Percentiles rank a stretch among this genome's conserved stretches.
Evolutionary conservation across 2,888 invertebrate species (phyloP).

Genomic region (Seira sanloemensis): DNA sequence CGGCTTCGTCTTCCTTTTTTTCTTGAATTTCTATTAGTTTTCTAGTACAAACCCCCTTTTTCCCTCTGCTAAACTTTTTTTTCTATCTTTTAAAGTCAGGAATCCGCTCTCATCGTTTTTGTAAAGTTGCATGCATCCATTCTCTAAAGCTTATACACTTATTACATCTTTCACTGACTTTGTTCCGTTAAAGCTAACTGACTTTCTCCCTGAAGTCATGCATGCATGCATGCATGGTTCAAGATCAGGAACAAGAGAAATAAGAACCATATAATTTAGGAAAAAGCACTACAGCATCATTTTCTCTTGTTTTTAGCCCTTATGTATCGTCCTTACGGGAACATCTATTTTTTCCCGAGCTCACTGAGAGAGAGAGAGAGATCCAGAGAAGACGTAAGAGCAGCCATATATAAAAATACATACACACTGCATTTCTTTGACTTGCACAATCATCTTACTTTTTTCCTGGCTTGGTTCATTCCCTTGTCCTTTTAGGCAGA

Average conservation of each 20-base stretch:
- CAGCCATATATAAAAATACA: no score
- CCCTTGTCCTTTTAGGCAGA: background rate
- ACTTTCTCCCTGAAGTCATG: slow-evolving; percentile 59
- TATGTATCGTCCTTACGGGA: slow-evolving; percentile 45
- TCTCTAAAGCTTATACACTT: background rate
- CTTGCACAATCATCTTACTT: slow-evolving; percentile 2
- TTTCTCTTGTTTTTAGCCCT: background rate
- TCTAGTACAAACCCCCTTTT: slow-evolving; percentile 32
- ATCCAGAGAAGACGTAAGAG: slow-evolving; percentile 1
- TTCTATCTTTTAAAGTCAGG: slow-evolving; percentile 17
- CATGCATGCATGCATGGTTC: slow-evolving; percentile 62
- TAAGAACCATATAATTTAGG: slow-evolving; percentile 57
- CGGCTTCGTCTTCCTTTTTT: slow-evolving; percentile 17
- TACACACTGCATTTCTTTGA: background rate
- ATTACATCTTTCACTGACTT: slow-evolving; percentile 13
- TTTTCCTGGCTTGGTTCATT: background rate
- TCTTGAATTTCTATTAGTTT: slow-evolving; percentile 59
- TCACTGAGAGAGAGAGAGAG: no score
- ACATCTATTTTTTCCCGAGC: slow-evolving; percentile 36
- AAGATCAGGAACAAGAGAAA: slow-evolving; percentile 61
- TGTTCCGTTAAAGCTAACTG: slow-evolving; percentile 37
- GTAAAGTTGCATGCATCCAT: slow-evolving; percentile 1
- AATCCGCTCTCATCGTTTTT: slow-evolving; percentile 15
- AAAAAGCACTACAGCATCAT: slow-evolving; percentile 18
- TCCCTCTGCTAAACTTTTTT: slow-evolving; percentile 12